Evolutionary conservation across 2,888 invertebrate species (phyloP), one percentile per base, ranked within the genome.

Genomic region (Morpho helenor): DNA sequence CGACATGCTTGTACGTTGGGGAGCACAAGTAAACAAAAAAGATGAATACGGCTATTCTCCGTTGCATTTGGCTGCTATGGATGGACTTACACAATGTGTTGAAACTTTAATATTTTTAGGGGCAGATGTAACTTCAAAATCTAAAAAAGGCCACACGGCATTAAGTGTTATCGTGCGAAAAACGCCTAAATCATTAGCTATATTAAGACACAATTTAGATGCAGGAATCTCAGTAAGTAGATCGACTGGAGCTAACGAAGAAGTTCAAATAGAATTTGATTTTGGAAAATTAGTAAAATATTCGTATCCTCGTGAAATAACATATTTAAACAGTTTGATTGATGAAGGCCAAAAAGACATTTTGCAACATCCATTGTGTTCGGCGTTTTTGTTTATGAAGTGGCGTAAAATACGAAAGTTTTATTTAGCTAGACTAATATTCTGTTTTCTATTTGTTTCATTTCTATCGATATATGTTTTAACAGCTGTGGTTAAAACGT

Each of bases 321-420:
- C 96, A 64, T 96, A 97, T 79, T 86, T 97, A 58, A 96, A 96
- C 70, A 96, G 95, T 40, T 94, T 97, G 70, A 94, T 97, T 31
- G 96, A 96, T 74, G 96, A 96, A 82, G 96, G 97, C 0, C 97
- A 97, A 76, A 97, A 97, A 77, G 96, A 96, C 72, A 95, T 97
- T 66, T 84, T 97, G 49, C 92, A 95, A 67, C 97, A 97, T 88
- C 97, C 97, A 0, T 82, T 97, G 2, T 97, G 97, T 76, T 95
- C 96, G 8, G 96, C 97, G 0, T 97, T 97, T 81, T 87, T 97
- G 7, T 95, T 96, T 80, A 93, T 97, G 73, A 97, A 97, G 76
- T 97, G 97, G 97, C 94, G 95, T 67, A 96, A 97, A 82, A 96
- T 97, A 71, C 92, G 96, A 59, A 96, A 96, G 77, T 97, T 96